Evolutionary conservation across 2,888 invertebrate species (phyloP).

Genomic region (Dryadula phaetusa): DNA sequence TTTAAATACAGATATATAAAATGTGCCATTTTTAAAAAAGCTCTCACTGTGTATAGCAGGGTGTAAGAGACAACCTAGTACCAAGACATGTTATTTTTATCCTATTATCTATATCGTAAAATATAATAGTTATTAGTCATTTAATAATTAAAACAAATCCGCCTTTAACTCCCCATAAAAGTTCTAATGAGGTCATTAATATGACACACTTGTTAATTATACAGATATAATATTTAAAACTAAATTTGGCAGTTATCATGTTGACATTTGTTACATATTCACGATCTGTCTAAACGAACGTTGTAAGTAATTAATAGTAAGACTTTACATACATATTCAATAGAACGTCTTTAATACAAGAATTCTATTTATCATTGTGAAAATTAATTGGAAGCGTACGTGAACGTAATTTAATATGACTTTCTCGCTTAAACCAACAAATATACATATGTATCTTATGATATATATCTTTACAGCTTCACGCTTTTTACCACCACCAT

Average conservation of each 20-base stretch:
- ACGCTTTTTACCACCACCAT: too few relatives aligned
- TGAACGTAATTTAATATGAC: slow-evolving; percentile 7
- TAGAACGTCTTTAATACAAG: not conserved
- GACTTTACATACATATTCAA: slow-evolving; percentile 11
- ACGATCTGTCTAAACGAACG: not conserved
- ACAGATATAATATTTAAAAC: not conserved
- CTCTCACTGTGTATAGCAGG: too few relatives aligned
- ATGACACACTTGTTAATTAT: not conserved
- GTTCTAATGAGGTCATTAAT: not conserved
- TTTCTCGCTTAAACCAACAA: not conserved
- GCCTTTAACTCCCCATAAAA: not conserved
- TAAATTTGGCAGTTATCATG: not conserved
- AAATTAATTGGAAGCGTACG: not conserved
- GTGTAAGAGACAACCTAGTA: too few relatives aligned
- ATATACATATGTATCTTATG: not conserved
- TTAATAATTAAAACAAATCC: not conserved
- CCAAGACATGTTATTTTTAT: too few relatives aligned
- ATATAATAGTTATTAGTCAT: not conserved
- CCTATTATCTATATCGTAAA: not conserved
- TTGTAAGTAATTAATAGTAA: slow-evolving; percentile 1
- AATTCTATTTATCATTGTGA: slow-evolving; percentile 8
- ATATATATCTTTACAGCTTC: not conserved
- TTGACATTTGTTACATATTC: slow-evolving; percentile 20
- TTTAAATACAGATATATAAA: too few relatives aligned
- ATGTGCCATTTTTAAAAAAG: too few relatives aligned